Percentiles rank a stretch among this genome's conserved stretches.
These are phyloP conservation scores for Prorops nasuta DNA, from an alignment of 1,140 invertebrate genomes.

Conservation along the genomic window DNA sequence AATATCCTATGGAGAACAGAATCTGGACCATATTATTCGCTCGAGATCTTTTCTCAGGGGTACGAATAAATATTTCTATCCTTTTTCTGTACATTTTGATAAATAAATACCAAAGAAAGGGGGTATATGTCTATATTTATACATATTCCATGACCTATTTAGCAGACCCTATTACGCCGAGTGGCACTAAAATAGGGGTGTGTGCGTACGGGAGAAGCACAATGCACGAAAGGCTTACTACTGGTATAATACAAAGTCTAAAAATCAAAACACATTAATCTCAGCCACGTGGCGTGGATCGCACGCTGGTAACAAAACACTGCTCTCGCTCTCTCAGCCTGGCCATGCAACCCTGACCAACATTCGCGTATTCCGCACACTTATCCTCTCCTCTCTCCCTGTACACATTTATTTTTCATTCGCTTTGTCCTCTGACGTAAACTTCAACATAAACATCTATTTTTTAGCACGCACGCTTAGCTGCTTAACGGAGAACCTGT, in stretches of 20 bases:
- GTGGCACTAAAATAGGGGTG: too few species aligned
- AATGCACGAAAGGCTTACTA: slow-evolving; percentile 14
- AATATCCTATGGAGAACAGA: too few species aligned
- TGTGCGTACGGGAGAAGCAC: too few species aligned
- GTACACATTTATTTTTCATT: slow-evolving; percentile 18
- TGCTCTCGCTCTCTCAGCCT: slow-evolving; percentile 11
- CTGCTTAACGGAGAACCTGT: too few species aligned
- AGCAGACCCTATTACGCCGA: too few species aligned
- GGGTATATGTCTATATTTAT: neutral
- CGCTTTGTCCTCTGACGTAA: slow-evolving; percentile 15
- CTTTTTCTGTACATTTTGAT: too few species aligned
- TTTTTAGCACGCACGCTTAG: too few species aligned
- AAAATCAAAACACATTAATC: slow-evolving; percentile 60
- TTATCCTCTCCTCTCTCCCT: slow-evolving; percentile 11
- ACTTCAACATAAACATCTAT: too few species aligned
- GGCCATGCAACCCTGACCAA: slow-evolving; percentile 8
- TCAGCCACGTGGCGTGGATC: slow-evolving; percentile 51
- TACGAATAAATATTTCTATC: too few species aligned
- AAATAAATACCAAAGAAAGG: neutral
- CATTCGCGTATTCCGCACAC: slow-evolving; percentile 14
- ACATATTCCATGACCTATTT: too few species aligned
- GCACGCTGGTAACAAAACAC: slow-evolving; percentile 41
- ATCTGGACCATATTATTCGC: too few species aligned
- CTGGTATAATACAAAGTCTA: slow-evolving; percentile 52
- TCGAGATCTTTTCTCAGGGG: too few species aligned